Conservation (phyloP, 2,797 vertebrate genomes). For the Myotis vivesi region DNA sequence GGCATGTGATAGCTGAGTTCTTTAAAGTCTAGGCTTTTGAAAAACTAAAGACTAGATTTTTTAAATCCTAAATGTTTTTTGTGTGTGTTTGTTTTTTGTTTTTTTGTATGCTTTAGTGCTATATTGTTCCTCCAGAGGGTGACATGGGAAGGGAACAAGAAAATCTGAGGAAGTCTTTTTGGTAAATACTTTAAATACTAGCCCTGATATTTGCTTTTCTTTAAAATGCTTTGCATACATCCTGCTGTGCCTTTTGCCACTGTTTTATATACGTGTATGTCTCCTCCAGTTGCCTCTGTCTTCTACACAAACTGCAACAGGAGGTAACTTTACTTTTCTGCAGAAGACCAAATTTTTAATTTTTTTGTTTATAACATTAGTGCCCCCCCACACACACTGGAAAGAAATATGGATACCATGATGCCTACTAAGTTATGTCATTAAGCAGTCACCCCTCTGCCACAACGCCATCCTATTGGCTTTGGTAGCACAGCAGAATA, state of each 20-base stretch:
- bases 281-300: neutral
- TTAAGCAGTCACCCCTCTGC: constrained; percentile 16
- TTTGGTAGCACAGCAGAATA: constrained; percentile 16
- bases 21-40: neutral
- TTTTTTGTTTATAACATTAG: constrained; percentile 58
- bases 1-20: neutral
- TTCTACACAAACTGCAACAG: neutral
- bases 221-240: neutral
- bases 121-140: neutral
- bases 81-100: too few species aligned
- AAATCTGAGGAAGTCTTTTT: neutral
- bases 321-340: neutral
- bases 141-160: neutral
- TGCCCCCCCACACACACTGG: neutral
- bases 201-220: neutral
- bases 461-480: neutral
- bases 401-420: constrained; percentile 25
- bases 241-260: neutral
- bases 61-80: neutral
- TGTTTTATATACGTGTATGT: neutral
- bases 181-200: constrained; percentile 17
- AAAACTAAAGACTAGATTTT: neutral
- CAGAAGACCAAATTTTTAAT: constrained; percentile 41
- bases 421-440: constrained; percentile 33
- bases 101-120: neutral